Evolutionary conservation across 2,113 vertebrate species (phyloP), one percentile per base, ranked within the genome.

Genomic region (Triplophysa siluroides): DNA sequence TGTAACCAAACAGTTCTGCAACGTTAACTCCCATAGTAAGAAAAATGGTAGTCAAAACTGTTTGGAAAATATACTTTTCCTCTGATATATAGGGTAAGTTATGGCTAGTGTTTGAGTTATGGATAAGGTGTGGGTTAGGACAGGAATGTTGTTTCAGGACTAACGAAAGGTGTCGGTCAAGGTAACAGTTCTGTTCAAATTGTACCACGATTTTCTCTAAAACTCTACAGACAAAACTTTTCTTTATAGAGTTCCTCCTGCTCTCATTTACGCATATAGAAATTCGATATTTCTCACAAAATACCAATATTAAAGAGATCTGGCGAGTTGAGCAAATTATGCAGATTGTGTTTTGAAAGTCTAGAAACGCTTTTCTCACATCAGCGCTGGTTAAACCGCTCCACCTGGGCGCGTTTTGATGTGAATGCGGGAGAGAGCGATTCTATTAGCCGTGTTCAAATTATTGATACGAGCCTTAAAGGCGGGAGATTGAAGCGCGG

Each of bases 311-410:
- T 80, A 75, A 83, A 81, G 71, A 78, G 60, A 77, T 79, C 67
- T 77, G 67, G 66, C 60, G 83, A 86, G 81, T 84, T 71, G 62
- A 78, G 81, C 68, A 83, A 83, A 85, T 83, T 79, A 86, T 85
- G 85, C 47, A 86, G 81, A 86, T 86, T 67, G 65, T 66, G 80
- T 82, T 83, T 81, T 86, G 82, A 83, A 81, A 76, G 19, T 47
- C 82, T 47, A 70, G 61, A 38, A 83, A 79, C 19, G 41, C 26
- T 85, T 69, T 69, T 73, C 78, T 79, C 71, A 66, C 72, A 79
- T 60, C 78, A 78, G 21, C 21, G 58, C 58, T 45, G 74, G 73
- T 58, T 66, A 29, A 74, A 19, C 12, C 24, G 21, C 68, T 82
- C 68, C 68, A 81, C 81, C 72, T 78, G 67, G 60, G 45, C 19